Evolutionary conservation across 2,113 vertebrate species (phyloP).

Genomic region (Bambusicola thoracicus): DNA sequence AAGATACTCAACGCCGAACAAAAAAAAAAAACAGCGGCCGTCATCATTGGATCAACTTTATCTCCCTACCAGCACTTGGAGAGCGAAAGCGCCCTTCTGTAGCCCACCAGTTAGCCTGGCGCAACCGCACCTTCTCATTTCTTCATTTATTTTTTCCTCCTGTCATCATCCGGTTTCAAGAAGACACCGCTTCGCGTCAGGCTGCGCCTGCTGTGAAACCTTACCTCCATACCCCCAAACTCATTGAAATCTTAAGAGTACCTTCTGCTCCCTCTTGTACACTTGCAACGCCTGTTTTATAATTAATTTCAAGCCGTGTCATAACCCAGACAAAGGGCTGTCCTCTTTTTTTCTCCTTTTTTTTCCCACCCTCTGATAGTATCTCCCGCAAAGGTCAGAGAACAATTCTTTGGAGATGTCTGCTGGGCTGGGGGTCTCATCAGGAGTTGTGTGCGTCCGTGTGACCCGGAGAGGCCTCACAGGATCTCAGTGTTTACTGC

Average conservation of each 20-base stretch:
- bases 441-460: too few relatives aligned
- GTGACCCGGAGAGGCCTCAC: background rate
- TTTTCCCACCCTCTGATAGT: conserved; percentile 3
- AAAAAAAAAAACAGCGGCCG: too few relatives aligned
- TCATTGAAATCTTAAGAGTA: background rate
- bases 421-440: background rate
- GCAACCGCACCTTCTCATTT: background rate
- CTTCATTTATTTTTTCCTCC: background rate
- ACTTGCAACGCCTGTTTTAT: background rate
- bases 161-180: background rate
- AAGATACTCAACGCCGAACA: background rate
- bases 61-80: background rate
- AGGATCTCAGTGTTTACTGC: background rate
- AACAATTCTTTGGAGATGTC: background rate
- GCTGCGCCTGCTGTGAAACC: background rate
- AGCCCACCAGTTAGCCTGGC: background rate
- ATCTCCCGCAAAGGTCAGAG: conserved; percentile 14
- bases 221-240: background rate
- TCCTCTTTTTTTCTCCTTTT: background rate
- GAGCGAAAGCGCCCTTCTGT: background rate
- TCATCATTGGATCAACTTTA: background rate
- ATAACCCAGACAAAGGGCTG: background rate
- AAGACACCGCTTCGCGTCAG: fast-evolving
- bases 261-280: background rate
- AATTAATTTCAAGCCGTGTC: background rate